Percentiles rank a stretch among this genome's conserved stretches.
Evolutionary conservation across 2,113 vertebrate species (phyloP).

Genomic region (Pristiophorus japonicus): DNA sequence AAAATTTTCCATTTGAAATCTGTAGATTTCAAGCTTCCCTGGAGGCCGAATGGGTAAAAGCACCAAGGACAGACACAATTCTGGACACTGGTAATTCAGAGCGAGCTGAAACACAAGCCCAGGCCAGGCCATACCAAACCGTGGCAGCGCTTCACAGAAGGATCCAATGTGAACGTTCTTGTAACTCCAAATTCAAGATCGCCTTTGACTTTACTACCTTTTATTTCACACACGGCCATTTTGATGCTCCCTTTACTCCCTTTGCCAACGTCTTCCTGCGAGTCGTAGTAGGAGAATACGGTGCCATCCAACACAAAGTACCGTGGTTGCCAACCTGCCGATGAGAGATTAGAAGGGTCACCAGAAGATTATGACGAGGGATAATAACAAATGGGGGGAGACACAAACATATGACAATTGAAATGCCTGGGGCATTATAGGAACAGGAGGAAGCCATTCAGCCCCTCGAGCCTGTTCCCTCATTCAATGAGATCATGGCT

Average conservation of each 20-base stretch:
- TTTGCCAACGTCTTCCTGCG: slow-evolving; percentile 49
- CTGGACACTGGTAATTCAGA: neutral
- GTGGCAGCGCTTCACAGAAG: neutral
- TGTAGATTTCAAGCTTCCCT: neutral
- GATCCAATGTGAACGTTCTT: neutral
- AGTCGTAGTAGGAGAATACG: slow-evolving; percentile 51
- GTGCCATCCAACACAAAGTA: slow-evolving; percentile 51
- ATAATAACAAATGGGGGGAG: neutral
- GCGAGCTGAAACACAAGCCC: neutral
- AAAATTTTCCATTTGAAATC: neutral
- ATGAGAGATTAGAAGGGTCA: neutral
- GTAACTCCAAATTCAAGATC: neutral
- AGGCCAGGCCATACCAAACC: neutral
- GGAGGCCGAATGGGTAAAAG: neutral
- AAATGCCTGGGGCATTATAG: neutral
- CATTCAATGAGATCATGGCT: neutral
- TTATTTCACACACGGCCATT: slow-evolving; percentile 52
- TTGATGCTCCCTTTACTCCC: slow-evolving; percentile 50
- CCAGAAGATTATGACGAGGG: neutral
- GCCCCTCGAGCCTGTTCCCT: neutral
- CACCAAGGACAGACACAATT: neutral
- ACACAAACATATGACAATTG: neutral
- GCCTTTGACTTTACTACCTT: slow-evolving; percentile 40
- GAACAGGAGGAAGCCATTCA: neutral
- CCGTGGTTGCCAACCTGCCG: slow-evolving; percentile 50